A percentile compares a stretch with the other conserved stretches of the same genome.
Conservation (phyloP, 2,797 vertebrate genomes). For the Borostomias antarcticus region DNA sequence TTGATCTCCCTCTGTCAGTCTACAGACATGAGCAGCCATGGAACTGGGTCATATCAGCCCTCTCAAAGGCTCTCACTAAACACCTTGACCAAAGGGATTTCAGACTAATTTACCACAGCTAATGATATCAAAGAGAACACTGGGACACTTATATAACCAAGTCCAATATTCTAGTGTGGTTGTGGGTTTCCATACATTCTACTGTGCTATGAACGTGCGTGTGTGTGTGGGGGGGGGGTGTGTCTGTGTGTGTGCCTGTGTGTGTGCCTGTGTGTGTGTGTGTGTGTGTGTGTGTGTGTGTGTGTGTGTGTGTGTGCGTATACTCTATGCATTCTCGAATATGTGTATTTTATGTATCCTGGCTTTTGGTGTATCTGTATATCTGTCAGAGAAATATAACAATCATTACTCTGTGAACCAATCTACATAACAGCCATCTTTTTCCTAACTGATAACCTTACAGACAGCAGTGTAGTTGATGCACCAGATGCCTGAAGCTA, state of each 20-base stretch:
- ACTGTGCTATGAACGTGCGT: too few relatives aligned
- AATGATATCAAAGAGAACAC: conserved; percentile 39
- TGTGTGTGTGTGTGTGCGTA: too few relatives aligned
- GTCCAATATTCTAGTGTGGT: neutral
- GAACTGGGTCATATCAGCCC: conserved; percentile 24
- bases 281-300: too few relatives aligned
- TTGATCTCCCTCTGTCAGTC: conserved; percentile 47
- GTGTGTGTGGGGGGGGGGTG: too few relatives aligned
- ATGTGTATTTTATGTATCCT: neutral
- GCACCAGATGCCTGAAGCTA: neutral
- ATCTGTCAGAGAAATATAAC: too few relatives aligned
- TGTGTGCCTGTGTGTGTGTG: too few relatives aligned
- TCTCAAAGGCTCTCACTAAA: conserved; percentile 23
- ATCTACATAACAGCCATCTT: neutral
- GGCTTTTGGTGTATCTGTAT: too few relatives aligned
- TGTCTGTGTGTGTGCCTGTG: conserved; percentile 2
- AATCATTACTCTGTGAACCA: neutral
- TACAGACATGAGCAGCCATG: conserved; percentile 26
- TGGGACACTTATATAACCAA: conserved; percentile 35
- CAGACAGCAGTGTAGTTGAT: neutral
- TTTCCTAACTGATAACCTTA: neutral
- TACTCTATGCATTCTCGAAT: neutral
- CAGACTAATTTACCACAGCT: conserved; percentile 41
- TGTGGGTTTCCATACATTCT: neutral
- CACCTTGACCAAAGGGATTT: conserved; percentile 25